Percentiles rank a stretch among this genome's conserved stretches.
Evolutionary conservation across 2,888 invertebrate genomes (phyloP).

Genomic region (Monoplex corrugatus): DNA sequence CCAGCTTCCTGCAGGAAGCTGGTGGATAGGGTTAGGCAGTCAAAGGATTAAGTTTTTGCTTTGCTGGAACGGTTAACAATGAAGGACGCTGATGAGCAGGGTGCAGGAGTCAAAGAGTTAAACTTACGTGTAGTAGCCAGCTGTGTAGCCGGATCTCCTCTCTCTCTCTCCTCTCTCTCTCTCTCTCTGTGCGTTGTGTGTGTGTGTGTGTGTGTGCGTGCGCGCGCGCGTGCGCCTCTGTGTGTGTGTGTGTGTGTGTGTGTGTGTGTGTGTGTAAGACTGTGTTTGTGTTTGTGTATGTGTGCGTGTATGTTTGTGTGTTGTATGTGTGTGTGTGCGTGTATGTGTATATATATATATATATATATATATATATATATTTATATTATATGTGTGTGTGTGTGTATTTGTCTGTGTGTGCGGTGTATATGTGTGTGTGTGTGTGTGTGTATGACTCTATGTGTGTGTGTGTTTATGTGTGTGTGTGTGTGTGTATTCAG

Average conservation of each 20-base stretch:
- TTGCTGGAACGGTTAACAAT: no score
- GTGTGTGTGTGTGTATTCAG: no score
- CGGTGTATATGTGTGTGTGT: neutral
- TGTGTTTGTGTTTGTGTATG: neutral
- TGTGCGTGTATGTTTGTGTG: slow-evolving; percentile 4
- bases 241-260: neutral
- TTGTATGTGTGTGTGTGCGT: slow-evolving; percentile 16
- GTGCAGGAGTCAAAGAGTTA: no score
- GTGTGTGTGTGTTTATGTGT: neutral
- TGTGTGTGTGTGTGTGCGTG: slow-evolving; percentile 20
- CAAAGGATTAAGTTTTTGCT: no score
- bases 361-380: neutral
- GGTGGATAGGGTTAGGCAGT: no score
- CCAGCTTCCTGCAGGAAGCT: no score
- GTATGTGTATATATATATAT: neutral
- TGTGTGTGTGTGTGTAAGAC: slow-evolving; percentile 2
- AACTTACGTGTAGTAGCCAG: no score
- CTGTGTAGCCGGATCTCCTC: no score
- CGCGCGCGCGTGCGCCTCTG: neutral
- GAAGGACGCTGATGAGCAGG: no score
- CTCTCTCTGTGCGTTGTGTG: slow-evolving; percentile 18
- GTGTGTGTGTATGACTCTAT: neutral
- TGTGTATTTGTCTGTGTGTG: neutral
- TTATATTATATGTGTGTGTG: neutral
- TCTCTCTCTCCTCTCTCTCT: no score